Base-by-base conservation (phyloP, 2,888 invertebrate species). In the Coenonympha glycerion region DNA sequence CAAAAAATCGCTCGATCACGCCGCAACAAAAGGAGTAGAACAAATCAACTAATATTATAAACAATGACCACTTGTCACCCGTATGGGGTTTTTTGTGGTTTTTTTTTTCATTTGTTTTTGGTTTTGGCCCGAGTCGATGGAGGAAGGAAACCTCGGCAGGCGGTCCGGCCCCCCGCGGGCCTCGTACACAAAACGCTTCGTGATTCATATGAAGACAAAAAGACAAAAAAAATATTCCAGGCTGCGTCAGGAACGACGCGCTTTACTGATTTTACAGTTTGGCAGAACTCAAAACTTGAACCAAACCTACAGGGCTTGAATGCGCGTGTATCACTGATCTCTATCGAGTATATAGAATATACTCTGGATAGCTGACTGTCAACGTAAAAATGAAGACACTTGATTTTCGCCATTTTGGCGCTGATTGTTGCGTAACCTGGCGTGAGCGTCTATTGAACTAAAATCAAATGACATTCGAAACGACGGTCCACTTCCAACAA, bases 1-100 rank as follows among this genome's bases (percentile, higher is more conserved):
- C 30, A 31, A 18, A 34, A 34, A 34, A 22, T n/a, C 31, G 49
- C 44, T 8, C 31, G 24, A 37, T 53, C 55, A 53, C 49, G 47
- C 24, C 41, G 37, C 46, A 47, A 33, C 75, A 41, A 49, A 47
- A 33, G 75, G 77, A 77, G 76, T 77, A 77, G 77, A 79, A 81
- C 80, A 82, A 78, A 84, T 84, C 83, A 84, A 82, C 81, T 74
- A 77, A 83, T 81, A 81, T 76, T 74, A 78, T 79, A 81, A 83
- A 85, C 82, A 84, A 85, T 84, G 75, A 63, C 70, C 79, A 84
- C 85, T 85, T 87, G 86, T 87, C 86, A 85, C 86, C 79, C 82
- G 80, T 78, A 39, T 39, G 15, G 77, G 80, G 81, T 71, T 73
- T 79, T 85, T 86, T 85, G 83, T 76, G 73, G 73, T 71, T 78